Evolutionary conservation across 2,888 invertebrate species (phyloP).

Genomic region (Axea sp.): DNA sequence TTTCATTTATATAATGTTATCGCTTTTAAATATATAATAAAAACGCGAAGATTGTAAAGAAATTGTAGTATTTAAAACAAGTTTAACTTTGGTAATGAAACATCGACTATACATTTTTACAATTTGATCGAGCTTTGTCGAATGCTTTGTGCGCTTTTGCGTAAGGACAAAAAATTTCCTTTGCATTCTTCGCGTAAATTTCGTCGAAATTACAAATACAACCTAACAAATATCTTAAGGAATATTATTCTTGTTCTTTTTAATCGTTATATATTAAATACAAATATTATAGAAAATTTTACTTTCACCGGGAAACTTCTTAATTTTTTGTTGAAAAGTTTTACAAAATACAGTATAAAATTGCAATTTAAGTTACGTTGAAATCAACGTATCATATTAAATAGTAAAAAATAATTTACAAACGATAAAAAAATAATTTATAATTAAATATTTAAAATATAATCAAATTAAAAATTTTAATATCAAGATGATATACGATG

Average conservation of each 20-base stretch:
- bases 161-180: slow-evolving; percentile 4
- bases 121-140: neutral
- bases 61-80: slow-evolving; percentile 9
- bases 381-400: too few relatives aligned
- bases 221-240: slow-evolving; percentile 25
- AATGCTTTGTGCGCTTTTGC: slow-evolving; percentile 18
- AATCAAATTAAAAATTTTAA: too few relatives aligned
- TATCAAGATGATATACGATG: too few relatives aligned
- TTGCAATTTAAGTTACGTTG: too few relatives aligned
- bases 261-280: neutral
- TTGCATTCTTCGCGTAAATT: slow-evolving; percentile 26
- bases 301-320: too few relatives aligned
- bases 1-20: slow-evolving; percentile 1
- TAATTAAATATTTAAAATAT: too few relatives aligned
- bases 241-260: neutral
- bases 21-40: neutral
- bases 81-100: slow-evolving; percentile 12
- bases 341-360: too few relatives aligned
- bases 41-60: slow-evolving; percentile 13
- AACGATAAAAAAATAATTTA: too few relatives aligned
- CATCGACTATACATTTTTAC: slow-evolving; percentile 9
- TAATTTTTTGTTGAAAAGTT: too few relatives aligned
- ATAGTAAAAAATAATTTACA: too few relatives aligned
- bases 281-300: slow-evolving; percentile 20
- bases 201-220: slow-evolving; percentile 26